Base-by-base conservation (phyloP, 2,888 invertebrate genomes). In the Charanyca ferruginea region DNA sequence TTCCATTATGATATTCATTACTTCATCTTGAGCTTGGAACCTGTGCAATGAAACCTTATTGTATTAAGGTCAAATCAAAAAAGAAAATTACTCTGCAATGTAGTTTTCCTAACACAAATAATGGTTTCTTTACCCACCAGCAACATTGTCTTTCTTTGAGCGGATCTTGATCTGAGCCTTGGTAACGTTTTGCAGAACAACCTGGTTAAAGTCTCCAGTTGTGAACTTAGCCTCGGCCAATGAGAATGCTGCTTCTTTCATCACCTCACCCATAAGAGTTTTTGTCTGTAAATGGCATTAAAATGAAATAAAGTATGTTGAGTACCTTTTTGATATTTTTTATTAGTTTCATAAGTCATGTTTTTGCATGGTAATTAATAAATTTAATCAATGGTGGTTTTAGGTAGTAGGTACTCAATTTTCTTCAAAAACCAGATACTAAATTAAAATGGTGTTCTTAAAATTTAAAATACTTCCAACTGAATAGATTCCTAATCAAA, bases 211-310 rank as follows among this genome's bases (percentile, higher is more conserved):
- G 86, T 99, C 99, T 70, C 99, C 99, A 28, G 98, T 98, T 0
- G 99, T 98, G 93, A 99, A 99, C 94, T 99, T 99, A 6, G 99
- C 99, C 94, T 99, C 99, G 0, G 99, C 99, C 77, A 99, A 93
- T 2, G 99, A 99, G 93, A 99, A 99, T 1, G 99, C 98, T 55
- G 99, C 99, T 91, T 99, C 99, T 94, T 99, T 99, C 99, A 99
- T 99, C 54, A 99, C 99, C 89, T 99, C 99, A 71, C 99, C 99
- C 99, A 99, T 99, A 80, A 98, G 96, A 60, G 98, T 98, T 97
- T 99, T 99, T 32, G 99, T 99, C 98, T 99, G 91, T 9, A 94
- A 95, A 49, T 20, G 1, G 25, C 8, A 57, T 28, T 18, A 23
- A 53, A 28, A 32, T 41, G 1, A 44, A 13, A 45, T 42, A n/a